Conservation (phyloP, 2,888 invertebrate species). For the Agrenia bidenticulata region DNA sequence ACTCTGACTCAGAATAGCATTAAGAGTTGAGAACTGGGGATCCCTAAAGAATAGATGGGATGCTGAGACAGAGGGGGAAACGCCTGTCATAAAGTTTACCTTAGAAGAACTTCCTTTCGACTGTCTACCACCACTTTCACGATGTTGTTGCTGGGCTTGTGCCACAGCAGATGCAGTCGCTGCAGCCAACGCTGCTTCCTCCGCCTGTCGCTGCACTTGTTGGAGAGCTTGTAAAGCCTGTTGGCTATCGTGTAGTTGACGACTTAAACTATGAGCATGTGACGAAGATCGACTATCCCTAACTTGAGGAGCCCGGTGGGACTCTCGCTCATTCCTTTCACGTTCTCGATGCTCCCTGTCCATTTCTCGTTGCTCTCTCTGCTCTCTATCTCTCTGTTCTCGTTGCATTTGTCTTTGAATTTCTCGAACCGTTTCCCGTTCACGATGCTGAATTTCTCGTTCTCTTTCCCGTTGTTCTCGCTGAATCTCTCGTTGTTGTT, state of each 20-base stretch:
- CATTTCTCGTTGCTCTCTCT: constrained; percentile 41
- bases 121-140: constrained; percentile 44
- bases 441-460: constrained; percentile 38
- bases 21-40: constrained; percentile 44
- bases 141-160: constrained; percentile 52
- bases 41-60: constrained; percentile 51
- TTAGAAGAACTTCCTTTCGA: constrained; percentile 48
- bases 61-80: constrained; percentile 45
- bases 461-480: constrained; percentile 49
- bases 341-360: constrained; percentile 40
- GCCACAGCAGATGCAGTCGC: constrained; percentile 53
- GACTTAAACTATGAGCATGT: constrained; percentile 48
- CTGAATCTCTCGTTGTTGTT: constrained; percentile 28
- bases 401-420: constrained; percentile 27
- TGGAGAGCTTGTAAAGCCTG: constrained; percentile 55
- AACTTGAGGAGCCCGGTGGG: constrained; percentile 45
- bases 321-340: constrained; percentile 25
- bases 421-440: constrained; percentile 27
- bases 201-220: constrained; percentile 53
- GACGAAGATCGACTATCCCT: constrained; percentile 52
- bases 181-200: constrained; percentile 53
- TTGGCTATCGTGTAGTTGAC: constrained; percentile 45
- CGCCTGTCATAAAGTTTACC: constrained; percentile 46
- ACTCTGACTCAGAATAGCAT: constrained; percentile 45
- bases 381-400: constrained; percentile 32